Evolutionary conservation across 2,888 invertebrate species (phyloP).

Genomic region (Parascotia fuliginaria): DNA sequence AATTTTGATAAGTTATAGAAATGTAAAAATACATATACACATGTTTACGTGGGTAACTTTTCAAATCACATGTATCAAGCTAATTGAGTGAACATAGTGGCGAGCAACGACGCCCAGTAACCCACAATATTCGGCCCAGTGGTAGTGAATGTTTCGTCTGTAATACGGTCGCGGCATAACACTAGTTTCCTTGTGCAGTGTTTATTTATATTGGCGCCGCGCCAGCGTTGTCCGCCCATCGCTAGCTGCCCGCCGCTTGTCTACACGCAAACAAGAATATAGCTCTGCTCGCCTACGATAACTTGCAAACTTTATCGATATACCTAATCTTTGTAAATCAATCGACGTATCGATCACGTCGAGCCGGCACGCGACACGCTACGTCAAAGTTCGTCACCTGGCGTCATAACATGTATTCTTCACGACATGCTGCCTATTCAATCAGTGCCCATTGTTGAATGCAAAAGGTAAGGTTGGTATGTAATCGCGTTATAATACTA

Average conservation of each 20-base stretch:
- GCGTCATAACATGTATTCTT: conserved; percentile 67
- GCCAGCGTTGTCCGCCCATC: conserved; percentile 82
- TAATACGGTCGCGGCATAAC: conserved; percentile 85
- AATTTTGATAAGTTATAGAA: too few relatives aligned
- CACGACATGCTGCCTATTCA: conserved; percentile 57
- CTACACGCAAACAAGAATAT: conserved; percentile 74
- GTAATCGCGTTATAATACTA: conserved; percentile 31
- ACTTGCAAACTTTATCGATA: conserved; percentile 64
- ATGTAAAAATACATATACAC: too few relatives aligned
- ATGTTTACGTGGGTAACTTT: conserved; percentile 1
- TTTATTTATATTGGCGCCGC: conserved; percentile 81
- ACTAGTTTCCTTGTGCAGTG: conserved; percentile 86
- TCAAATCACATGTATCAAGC: conserved; percentile 20
- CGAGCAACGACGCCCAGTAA: conserved; percentile 72
- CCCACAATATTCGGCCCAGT: conserved; percentile 83
- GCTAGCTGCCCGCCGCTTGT: conserved; percentile 64
- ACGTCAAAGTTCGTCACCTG: conserved; percentile 75
- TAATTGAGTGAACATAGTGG: conserved; percentile 40
- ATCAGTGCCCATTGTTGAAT: conserved; percentile 67
- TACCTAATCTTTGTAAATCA: conserved; percentile 59
- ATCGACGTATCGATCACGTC: conserved; percentile 72
- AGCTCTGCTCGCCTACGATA: conserved; percentile 70
- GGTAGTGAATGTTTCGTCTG: conserved; percentile 85
- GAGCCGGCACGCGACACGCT: conserved; percentile 52
- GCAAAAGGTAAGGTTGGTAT: conserved; percentile 58